Conservation (phyloP, 1,140 invertebrate genomes). For the Bombus ignitus region DNA sequence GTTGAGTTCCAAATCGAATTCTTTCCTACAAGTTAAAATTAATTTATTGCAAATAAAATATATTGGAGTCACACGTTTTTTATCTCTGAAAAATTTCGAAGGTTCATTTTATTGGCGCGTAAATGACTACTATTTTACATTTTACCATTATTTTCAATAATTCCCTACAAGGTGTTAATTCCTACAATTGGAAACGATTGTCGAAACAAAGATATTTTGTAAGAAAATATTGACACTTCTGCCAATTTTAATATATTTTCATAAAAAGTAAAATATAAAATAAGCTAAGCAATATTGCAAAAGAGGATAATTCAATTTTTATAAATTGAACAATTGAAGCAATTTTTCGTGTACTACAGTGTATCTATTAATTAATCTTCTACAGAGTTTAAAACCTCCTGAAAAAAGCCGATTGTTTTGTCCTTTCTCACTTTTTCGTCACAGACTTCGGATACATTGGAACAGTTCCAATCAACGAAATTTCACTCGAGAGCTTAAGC, state of each 20-base stretch:
- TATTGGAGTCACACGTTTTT: no score
- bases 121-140: no score
- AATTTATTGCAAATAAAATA: no score
- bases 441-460: not conserved
- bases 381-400: not conserved
- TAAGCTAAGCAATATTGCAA: no score
- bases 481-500: slow-evolving; percentile 20
- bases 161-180: no score
- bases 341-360: not conserved
- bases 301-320: no score
- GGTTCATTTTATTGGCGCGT: no score
- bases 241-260: not conserved
- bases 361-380: slow-evolving; percentile 3
- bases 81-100: no score
- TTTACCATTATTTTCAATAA: no score
- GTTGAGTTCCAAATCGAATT: no score
- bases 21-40: no score
- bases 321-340: not conserved
- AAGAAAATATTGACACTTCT: not conserved
- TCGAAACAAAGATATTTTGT: not conserved
- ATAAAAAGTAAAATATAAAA: not conserved
- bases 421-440: not conserved
- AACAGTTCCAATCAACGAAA: slow-evolving; percentile 35
- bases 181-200: no score
- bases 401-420: slow-evolving; percentile 6